Base-by-base conservation (phyloP, 2,797 vertebrate species). In the Pangasius krempfi region DNA sequence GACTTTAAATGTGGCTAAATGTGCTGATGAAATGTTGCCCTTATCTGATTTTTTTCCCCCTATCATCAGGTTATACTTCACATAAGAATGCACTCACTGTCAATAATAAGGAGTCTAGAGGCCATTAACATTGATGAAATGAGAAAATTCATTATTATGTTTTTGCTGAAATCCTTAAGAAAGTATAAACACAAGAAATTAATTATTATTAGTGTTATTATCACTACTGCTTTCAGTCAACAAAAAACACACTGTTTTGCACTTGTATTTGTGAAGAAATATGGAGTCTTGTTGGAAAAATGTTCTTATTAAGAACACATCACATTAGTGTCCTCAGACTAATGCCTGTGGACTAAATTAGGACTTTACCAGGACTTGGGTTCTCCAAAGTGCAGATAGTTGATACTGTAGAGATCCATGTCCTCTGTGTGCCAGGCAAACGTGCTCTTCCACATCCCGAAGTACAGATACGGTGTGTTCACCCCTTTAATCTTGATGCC, bases 391-490 rank as follows among this genome's bases (percentile, higher is more conserved):
- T 99, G 99, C 92, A 99, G 94, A 91, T 98, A 99, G 94, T 98
- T 99, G 92, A 99, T 98, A 94, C 98, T 99, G 93, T 99, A 99
- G 0, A 99, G 96, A 92, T 99, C 98, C 99, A 99, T 99, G 95
- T 99, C 98, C 88, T 99, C 98, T 0, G 98, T 99, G 91, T 99
- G 98, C 99, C 99, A 99, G 1, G 99, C 98, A 70, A 99, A 99
- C 0, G 98, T 98, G 0, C 98, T 99, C 94, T 99, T 99, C 99
- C 99, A 99, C 99, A 99, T 99, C 82, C 99, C 99, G 4, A 99
- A 99, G 89, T 98, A 98, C 0, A 99, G 95, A 92, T 98, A 98
- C 0, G 99, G 98, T 6, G 97, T 98, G 93, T 98, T 99, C 54
- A 99, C 97, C 1, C 98, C 98, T 93, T 99, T 98, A 1, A 98